These are phyloP conservation scores for Arrhopalites spinosus DNA, from an alignment of 2,888 invertebrate species.

Conservation along the genomic window DNA sequence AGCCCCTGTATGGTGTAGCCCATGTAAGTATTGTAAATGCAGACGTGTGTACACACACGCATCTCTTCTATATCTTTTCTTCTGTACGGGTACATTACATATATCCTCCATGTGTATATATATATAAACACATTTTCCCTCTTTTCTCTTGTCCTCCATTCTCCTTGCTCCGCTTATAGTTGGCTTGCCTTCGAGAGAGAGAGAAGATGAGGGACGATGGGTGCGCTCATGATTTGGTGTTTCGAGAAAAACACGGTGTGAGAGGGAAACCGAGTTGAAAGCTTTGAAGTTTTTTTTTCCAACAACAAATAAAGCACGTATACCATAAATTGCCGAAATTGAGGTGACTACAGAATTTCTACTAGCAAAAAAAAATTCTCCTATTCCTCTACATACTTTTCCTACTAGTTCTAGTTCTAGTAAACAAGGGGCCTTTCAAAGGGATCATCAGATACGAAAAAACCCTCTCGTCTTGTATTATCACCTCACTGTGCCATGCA, in stretches of 20 bases:
- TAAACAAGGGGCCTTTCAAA: slow-evolving; percentile 20
- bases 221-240: slow-evolving; percentile 23
- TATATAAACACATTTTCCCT: background rate
- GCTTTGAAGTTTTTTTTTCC: slow-evolving; percentile 40
- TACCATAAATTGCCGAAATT: slow-evolving; percentile 42
- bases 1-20: background rate
- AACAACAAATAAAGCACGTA: slow-evolving; percentile 41
- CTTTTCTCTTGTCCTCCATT: background rate
- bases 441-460: slow-evolving; percentile 32
- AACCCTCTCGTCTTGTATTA: background rate
- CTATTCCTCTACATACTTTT: no score
- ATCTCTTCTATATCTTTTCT: background rate
- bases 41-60: background rate
- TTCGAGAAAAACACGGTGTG: slow-evolving; percentile 28
- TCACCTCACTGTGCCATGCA: background rate
- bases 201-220: background rate
- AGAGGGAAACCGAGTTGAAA: slow-evolving; percentile 29
- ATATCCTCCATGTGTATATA: no score
- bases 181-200: slow-evolving; percentile 2
- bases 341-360: slow-evolving; percentile 39
- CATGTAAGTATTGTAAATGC: slow-evolving; percentile 14
- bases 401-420: no score
- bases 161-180: no score
- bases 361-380: background rate
- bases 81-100: background rate